Evolutionary conservation across 2,797 vertebrate genomes (phyloP).

Genomic region (Odontamblyopus rebecca): DNA sequence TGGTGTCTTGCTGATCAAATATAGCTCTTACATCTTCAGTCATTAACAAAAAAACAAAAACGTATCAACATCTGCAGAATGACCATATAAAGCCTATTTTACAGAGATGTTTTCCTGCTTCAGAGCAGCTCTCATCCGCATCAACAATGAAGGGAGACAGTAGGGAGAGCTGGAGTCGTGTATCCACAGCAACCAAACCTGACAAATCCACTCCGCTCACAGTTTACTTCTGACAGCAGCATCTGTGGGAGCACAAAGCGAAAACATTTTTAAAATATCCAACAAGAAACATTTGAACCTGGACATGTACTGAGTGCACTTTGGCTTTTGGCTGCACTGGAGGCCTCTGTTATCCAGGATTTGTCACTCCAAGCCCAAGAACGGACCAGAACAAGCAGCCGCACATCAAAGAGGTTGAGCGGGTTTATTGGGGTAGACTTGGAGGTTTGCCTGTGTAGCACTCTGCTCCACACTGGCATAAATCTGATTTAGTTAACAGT

Average conservation of each 20-base stretch:
- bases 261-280: constrained; percentile 31
- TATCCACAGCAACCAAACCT: constrained; percentile 55
- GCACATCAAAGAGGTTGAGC: constrained; percentile 40
- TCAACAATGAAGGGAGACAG: constrained; percentile 17
- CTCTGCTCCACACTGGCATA: constrained; percentile 25
- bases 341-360: constrained; percentile 56
- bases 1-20: constrained; percentile 7
- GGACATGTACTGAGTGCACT: constrained; percentile 42
- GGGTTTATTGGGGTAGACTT: constrained; percentile 60
- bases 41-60: constrained; percentile 10
- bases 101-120: constrained; percentile 37
- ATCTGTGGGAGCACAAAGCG: constrained; percentile 45
- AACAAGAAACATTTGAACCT: constrained; percentile 35
- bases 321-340: constrained; percentile 39
- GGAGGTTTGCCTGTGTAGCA: constrained; percentile 44
- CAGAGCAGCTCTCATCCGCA: constrained; percentile 37
- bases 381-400: constrained; percentile 37
- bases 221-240: constrained; percentile 69
- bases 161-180: constrained; percentile 23
- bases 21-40: constrained; percentile 10
- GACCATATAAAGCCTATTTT: constrained; percentile 19
- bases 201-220: constrained; percentile 45
- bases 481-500: constrained; percentile 62
- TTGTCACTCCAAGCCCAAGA: constrained; percentile 46
- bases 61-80: constrained; percentile 31